Conservation (phyloP, 2,113 vertebrate genomes). For the Scolopax mira region DNA sequence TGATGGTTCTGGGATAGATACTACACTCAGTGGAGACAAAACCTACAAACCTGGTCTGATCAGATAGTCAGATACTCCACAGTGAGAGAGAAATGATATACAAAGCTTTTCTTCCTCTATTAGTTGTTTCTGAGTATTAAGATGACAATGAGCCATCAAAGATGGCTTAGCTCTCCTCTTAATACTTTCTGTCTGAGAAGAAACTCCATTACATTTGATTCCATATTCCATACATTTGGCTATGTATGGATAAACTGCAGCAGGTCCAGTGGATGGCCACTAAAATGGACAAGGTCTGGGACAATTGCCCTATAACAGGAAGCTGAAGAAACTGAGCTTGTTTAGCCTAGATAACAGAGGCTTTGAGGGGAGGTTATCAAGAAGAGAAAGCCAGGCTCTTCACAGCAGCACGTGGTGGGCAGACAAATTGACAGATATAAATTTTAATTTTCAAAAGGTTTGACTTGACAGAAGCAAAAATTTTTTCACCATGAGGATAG, state of each 20-base stretch:
- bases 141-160: neutral
- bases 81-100: neutral
- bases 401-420: neutral
- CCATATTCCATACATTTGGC: neutral
- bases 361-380: neutral
- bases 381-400: neutral
- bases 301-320: neutral
- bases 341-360: neutral
- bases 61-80: neutral
- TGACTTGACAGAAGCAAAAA: neutral
- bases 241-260: neutral
- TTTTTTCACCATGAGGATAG: neutral
- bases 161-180: neutral
- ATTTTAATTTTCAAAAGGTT: neutral
- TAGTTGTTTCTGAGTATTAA: neutral
- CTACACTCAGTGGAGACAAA: neutral
- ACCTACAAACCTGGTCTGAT: neutral
- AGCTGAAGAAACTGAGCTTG: neutral
- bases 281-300: neutral
- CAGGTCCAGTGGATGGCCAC: neutral
- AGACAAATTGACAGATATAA: neutral
- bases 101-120: neutral
- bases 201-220: neutral
- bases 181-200: neutral
- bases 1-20: neutral